Evolutionary conservation across 2,888 invertebrate species (phyloP), one percentile per base, ranked within the genome.

Genomic region (Nomada hirtipes): DNA sequence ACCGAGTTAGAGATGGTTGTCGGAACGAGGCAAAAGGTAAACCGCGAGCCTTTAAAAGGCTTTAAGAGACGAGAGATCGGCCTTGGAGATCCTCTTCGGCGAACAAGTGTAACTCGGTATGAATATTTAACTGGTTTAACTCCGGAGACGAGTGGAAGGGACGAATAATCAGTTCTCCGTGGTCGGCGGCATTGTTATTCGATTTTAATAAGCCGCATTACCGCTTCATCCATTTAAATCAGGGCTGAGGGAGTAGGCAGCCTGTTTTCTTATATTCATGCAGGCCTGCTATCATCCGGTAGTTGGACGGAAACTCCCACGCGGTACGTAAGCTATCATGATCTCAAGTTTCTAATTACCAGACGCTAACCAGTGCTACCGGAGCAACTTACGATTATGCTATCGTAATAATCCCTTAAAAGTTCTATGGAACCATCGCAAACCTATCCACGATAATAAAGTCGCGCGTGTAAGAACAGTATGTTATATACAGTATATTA

Each of bases 321-420:
- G 74, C 50, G 65, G 70, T 53, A 60, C 70, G 69, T 79, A 79
- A 81, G 74, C 74, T 70, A 79, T 79, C 81, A 18, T 42, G 73
- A 81, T 81, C 63, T 79, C 79, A 65, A 81, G 80, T 81, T 81
- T 79, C 79, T 81, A 81, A 81, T 81, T 81, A 79, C 79, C 73
- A 69, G 73, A 80, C 71, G 57, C 42, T 59, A 72, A 57, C 29
- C 67, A 4, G 23, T 11, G 18, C 13, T 50, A 11, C 50, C 7
- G 23, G 15, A 15, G n/a, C 42, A 68, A 68, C 57, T 59, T 15
- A 67, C 72, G 69, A 64, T 80, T 80, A 80, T 63, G 42, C 68
- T 26, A 42, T 23, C 13, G 80, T 50, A 72, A 79, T 79, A 77
- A 71, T 67, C 79, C 77, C 77, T 77, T 71, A 77, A 79, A 79